Base-by-base conservation (phyloP, 30 jellyfish, hydroid and myxozoan genomes). In the Catostylus mosaicus region DNA sequence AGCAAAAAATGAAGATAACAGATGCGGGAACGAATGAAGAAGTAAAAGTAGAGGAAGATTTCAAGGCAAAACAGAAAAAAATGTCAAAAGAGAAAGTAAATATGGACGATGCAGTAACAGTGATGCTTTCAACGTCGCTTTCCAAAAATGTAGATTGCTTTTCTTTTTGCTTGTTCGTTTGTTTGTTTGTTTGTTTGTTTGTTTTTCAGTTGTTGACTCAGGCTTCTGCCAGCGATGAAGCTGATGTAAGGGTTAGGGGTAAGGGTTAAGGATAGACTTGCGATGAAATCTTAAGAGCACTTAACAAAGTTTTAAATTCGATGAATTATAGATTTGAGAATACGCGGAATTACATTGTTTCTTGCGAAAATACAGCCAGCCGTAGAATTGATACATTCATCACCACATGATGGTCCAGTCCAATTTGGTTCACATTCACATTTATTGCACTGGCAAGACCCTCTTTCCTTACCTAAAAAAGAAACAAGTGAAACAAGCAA, bases 381-480 rank as follows among this genome's bases (percentile, higher is more conserved):
- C 7, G 95, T 89, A 14, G 97, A 91, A 64, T 85, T 89, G 78
- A 70, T 45, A 80, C 99, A 95, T 51, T 85, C 85, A n/a, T 95
- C 95, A 2, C 93, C 99, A 82, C 99, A 95, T 9, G 97, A 54
- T 16, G 89, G 85, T 45, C 99, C 99, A 2, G 95, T 93, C 99
- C 99, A 95, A 45, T 89, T 73, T 5, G 89, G 80, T n/a, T 74
- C 73, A 77, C 99, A 95, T 22, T 22, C 63, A 70, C 99, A 95
- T 38, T 67, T 69, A 45, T 96, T 92, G 84, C 99, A 95, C 23
- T 84, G 90, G 64, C 99, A 95, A 2, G 54, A 66, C 2, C 99
- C 99, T 22, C 97, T 87, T 5, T 68, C 92, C 9, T 89, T 91
- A 22, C 99, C 97, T 88, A 62, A 18, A 69, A 19, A 8, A 60